phyloP scores from a whole-genome alignment of 2,113 vertebrate genomes.

The Callorhinus ursinus region DNA sequence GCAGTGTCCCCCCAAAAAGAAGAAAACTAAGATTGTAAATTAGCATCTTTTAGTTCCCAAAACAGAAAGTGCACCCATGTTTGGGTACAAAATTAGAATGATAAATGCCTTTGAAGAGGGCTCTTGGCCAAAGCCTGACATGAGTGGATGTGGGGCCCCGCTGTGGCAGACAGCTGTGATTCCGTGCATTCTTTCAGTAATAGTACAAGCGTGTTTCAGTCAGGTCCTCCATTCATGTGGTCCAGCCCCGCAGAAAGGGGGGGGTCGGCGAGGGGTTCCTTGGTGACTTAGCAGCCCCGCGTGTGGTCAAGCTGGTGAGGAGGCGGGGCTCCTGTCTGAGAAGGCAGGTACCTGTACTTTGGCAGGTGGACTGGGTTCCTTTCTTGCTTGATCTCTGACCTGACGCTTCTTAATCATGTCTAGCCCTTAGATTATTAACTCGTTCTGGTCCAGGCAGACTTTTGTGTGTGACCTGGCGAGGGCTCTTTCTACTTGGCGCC shows the following conservation, averaged over 20 bases:
- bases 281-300: neutral
- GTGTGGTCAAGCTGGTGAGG: neutral
- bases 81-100: neutral
- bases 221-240: rapidly evolving
- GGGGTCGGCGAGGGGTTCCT: neutral
- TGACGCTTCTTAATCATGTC: neutral
- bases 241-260: neutral
- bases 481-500: neutral
- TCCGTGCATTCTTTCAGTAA: neutral
- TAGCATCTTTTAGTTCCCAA: neutral
- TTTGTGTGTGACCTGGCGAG: neutral
- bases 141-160: neutral
- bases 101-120: neutral
- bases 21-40: neutral
- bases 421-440: neutral
- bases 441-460: neutral
- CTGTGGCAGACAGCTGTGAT: neutral
- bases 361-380: neutral
- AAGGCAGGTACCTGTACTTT: too few relatives aligned
- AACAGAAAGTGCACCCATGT: rapidly evolving
- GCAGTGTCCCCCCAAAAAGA: neutral
- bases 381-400: neutral
- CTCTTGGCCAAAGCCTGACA: neutral
- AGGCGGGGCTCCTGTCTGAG: neutral
- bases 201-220: rapidly evolving